Conservation (phyloP, 2,888 invertebrate species). For the Arge pagana region DNA sequence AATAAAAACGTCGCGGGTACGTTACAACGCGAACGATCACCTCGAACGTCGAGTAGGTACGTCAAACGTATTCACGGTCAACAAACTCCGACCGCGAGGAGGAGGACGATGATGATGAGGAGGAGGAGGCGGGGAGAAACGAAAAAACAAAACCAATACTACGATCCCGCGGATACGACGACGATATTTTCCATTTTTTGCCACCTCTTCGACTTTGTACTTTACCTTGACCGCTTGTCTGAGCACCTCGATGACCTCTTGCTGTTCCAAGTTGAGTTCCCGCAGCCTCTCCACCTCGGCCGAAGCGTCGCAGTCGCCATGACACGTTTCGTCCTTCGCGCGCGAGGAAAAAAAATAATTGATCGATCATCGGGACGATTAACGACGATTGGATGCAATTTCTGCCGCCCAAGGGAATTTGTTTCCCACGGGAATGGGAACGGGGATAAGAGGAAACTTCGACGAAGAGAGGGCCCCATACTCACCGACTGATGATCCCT, state of each 20-base stretch:
- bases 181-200: not conserved
- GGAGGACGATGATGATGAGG: conserved; percentile 29
- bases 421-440: not conserved
- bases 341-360: not conserved
- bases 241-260: conserved; percentile 50
- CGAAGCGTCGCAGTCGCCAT: conserved; percentile 41
- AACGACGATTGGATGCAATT: too few relatives aligned
- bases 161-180: too few relatives aligned
- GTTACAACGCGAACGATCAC: too few relatives aligned
- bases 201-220: too few relatives aligned
- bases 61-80: too few relatives aligned
- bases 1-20: too few relatives aligned
- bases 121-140: not conserved
- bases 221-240: conserved; percentile 50
- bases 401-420: too few relatives aligned
- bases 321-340: conserved; percentile 43
- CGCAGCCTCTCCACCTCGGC: conserved; percentile 49
- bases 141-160: too few relatives aligned
- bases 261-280: conserved; percentile 48
- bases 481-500: conserved; percentile 42
- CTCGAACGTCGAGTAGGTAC: too few relatives aligned
- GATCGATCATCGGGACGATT: too few relatives aligned
- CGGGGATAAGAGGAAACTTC: not conserved
- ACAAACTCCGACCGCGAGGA: conserved; percentile 21
- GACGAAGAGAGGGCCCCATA: conserved; percentile 13